Percentiles rank a stretch among this genome's conserved stretches.
phyloP scores from a whole-genome alignment of 2,113 vertebrate species.

The Chaetops frenatus region DNA sequence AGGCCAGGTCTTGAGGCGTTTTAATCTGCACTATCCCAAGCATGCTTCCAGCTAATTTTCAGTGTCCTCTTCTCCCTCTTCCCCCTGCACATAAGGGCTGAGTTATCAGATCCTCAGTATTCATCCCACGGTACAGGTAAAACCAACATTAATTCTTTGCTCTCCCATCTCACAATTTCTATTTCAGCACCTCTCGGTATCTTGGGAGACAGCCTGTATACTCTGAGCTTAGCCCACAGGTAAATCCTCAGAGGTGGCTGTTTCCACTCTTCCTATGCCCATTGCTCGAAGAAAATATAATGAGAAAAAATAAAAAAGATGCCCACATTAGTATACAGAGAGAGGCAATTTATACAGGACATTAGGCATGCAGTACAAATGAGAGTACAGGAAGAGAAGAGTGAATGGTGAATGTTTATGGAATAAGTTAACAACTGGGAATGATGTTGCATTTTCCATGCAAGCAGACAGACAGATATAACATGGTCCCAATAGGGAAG shows the following conservation, averaged over 20 bases:
- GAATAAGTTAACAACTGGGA: slow-evolving; percentile 60
- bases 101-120: background rate
- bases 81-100: background rate
- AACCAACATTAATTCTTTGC: slow-evolving; percentile 3
- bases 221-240: background rate
- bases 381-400: slow-evolving; percentile 29
- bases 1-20: background rate
- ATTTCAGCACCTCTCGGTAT: background rate
- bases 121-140: background rate
- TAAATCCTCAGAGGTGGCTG: background rate
- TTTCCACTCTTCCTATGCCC: background rate
- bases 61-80: background rate
- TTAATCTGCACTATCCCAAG: background rate
- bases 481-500: slow-evolving; percentile 50
- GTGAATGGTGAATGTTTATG: slow-evolving; percentile 41
- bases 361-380: slow-evolving; percentile 60
- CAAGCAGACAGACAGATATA: slow-evolving; percentile 63
- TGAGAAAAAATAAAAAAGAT: background rate
- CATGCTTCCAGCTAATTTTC: background rate
- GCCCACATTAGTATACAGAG: slow-evolving; percentile 26
- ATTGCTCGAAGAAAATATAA: background rate
- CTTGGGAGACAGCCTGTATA: background rate
- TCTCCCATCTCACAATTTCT: background rate
- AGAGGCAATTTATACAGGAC: slow-evolving; percentile 44
- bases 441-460: slow-evolving; percentile 66